Conservation (phyloP, 1,140 invertebrate species). For the Polypedilum vanderplanki region DNA sequence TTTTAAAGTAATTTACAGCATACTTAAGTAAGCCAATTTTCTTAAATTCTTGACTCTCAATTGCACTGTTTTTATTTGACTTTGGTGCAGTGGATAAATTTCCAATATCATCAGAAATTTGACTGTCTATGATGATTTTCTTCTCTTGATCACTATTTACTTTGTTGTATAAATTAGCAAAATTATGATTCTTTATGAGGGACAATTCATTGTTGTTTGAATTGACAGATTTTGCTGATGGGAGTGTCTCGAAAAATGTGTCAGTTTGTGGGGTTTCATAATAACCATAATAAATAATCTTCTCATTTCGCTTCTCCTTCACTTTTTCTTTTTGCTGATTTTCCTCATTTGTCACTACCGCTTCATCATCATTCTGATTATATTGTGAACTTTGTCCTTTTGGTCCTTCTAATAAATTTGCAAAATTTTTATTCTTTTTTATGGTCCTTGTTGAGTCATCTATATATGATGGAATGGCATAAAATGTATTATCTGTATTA, state of each 20-base stretch:
- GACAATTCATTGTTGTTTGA: not conserved
- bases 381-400: conserved; percentile 38
- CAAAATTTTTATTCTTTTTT: conserved; percentile 48
- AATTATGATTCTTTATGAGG: not conserved
- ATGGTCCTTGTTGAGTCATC: conserved; percentile 75
- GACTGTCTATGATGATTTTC: not conserved
- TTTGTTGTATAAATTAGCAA: not conserved
- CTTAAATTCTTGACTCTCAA: not conserved
- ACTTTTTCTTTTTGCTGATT: conserved; percentile 38
- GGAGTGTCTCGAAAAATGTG: conserved; percentile 30
- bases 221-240: not conserved
- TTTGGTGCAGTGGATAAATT: not conserved
- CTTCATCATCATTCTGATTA: conserved; percentile 39
- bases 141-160: not conserved
- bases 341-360: conserved; percentile 41
- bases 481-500: conserved; percentile 66
- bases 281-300: conserved; percentile 58
- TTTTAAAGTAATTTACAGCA: conserved; percentile 33
- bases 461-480: conserved; percentile 84
- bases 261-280: conserved; percentile 67
- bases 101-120: not conserved
- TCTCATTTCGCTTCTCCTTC: conserved; percentile 45
- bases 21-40: not conserved
- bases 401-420: conserved; percentile 63
- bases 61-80: not conserved